Conservation (phyloP, 2,113 vertebrate species). For the Petrocephalus zakoni region DNA sequence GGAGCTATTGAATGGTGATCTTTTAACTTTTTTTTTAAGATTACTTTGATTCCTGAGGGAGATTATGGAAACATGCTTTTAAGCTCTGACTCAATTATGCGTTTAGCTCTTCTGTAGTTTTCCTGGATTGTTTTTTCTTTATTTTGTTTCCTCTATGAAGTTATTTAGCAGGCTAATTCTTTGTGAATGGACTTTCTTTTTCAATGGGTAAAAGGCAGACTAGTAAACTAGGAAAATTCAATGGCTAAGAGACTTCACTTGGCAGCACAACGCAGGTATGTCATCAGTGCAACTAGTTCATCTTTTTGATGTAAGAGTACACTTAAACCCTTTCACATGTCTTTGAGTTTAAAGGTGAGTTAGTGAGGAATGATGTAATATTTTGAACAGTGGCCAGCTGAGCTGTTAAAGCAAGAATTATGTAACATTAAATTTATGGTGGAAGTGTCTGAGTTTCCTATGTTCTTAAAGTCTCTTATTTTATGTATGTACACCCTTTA, state of each 20-base stretch:
- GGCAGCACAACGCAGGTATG: no score
- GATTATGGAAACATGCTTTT: neutral
- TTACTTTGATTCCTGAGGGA: neutral
- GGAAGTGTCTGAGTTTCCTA: neutral
- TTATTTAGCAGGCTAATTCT: neutral
- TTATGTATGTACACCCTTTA: neutral
- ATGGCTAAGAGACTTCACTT: no score
- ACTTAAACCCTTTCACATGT: neutral
- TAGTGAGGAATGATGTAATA: neutral
- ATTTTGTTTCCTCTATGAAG: neutral
- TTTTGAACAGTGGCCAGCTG: neutral
- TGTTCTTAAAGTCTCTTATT: neutral
- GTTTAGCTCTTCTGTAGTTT: neutral
- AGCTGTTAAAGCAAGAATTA: constrained; percentile 8
- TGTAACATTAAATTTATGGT: neutral
- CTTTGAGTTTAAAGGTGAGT: neutral
- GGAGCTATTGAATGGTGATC: neutral
- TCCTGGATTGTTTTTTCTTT: neutral
- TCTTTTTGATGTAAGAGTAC: neutral
- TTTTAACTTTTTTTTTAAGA: no score
- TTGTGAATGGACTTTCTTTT: neutral
- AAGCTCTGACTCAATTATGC: neutral
- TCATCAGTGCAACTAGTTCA: neutral
- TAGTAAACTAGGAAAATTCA: neutral
- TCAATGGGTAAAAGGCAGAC: neutral